Base-by-base conservation (phyloP, 2,797 vertebrate genomes). In the Sebastes wilsoni region DNA sequence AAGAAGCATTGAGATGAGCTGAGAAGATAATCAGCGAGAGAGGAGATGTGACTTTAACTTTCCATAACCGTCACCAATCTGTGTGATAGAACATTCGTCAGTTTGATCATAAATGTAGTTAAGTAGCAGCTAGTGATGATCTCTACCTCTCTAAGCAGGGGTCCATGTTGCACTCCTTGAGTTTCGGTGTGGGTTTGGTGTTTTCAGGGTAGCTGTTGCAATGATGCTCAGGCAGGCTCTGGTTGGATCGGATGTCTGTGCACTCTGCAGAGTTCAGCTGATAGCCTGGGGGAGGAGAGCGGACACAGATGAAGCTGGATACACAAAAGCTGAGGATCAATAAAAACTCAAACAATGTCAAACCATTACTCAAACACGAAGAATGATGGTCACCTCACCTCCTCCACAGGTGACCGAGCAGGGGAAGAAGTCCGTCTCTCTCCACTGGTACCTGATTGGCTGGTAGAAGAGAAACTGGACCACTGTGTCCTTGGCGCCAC, bases 201-300 rank as follows among this genome's bases (percentile, higher is more conserved):
- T 98, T 98, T 88, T 98, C 97, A 0, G 97, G 97, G 46, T 96
- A 97, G 89, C 96, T 96, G 71, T 96, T 95, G 36, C 98, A 99
- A 27, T 97, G 96, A 11, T 98, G 96, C 76, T 98, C 97, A 1
- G 97, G 93, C 27, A 97, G 94, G 0, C 94, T 96, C 20, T 96
- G 96, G 90, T 96, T 96, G 83, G 95, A 93, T 18, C 97, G 96
- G 75, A 97, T 95, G 87, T 98, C 98, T 83, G 95, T 69, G 0
- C 98, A 99, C 23, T 99, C 97, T 0, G 97, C 98, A 16, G 98
- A 98, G 86, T 97, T 99, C 20, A 99, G 96, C 94, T 99, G 98
- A 83, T 98, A 99, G 46, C 98, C 97, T 99, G 67, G 3, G 3
- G 58, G 27, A 25, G 18, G 25, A 64, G 52, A 76, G 27, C 4